Conservation (phyloP, 2,797 vertebrate genomes). For the Cottoperca gobio region DNA sequence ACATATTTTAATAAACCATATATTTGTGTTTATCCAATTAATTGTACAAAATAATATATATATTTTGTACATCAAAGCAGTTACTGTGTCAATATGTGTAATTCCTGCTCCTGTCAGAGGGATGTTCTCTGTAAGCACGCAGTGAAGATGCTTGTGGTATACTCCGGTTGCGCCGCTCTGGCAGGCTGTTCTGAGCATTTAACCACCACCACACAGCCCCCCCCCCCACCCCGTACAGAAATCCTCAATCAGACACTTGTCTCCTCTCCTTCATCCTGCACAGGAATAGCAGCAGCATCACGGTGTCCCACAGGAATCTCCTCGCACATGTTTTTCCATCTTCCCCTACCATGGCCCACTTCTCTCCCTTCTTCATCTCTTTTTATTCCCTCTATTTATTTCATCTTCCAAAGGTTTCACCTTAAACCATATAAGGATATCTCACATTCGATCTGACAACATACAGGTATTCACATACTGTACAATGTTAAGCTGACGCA, state of each 20-base stretch:
- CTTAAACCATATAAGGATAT: neutral
- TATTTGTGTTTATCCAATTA: neutral
- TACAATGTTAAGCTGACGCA: neutral
- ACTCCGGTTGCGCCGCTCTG: slow-evolving; percentile 28
- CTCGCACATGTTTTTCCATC: slow-evolving; percentile 32
- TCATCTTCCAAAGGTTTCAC: slow-evolving; percentile 43
- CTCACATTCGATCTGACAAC: neutral
- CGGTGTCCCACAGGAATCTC: slow-evolving; percentile 63
- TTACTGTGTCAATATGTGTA: slow-evolving; percentile 33
- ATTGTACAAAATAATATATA: neutral
- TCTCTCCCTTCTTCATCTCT: slow-evolving; percentile 45
- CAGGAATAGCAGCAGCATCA: slow-evolving; percentile 73
- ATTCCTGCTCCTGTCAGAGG: slow-evolving; percentile 47
- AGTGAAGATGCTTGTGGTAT: slow-evolving; percentile 50
- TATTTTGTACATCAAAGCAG: slow-evolving; percentile 56
- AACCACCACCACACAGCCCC: slow-evolving; percentile 29
- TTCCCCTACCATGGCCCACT: neutral
- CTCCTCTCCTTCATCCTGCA: slow-evolving; percentile 43
- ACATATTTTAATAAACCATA: neutral
- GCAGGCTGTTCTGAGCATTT: slow-evolving; percentile 21
- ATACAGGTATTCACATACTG: neutral
- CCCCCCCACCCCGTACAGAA: slow-evolving; percentile 11
- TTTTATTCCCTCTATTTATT: slow-evolving; percentile 60
- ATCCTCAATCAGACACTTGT: slow-evolving; percentile 71
- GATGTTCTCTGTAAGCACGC: slow-evolving; percentile 62